These are phyloP conservation scores for Mobula birostris DNA, from an alignment of 2,113 vertebrate species.

Conservation along the genomic window DNA sequence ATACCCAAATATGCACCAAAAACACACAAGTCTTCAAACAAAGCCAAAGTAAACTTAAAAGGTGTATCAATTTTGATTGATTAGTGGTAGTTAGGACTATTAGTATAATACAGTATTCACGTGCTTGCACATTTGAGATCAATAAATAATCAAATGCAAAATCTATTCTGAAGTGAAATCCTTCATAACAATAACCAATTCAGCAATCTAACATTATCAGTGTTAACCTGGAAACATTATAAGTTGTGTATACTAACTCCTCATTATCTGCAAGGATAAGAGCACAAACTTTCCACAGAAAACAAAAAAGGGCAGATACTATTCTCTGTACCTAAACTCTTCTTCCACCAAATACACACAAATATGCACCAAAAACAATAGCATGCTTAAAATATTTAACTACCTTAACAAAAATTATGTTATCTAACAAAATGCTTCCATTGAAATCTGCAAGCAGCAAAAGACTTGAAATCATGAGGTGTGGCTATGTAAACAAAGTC, in stretches of 20 bases:
- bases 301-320: too few relatives aligned
- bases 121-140: not conserved
- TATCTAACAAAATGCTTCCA: too few relatives aligned
- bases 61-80: not conserved
- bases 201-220: not conserved
- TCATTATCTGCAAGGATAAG: not conserved
- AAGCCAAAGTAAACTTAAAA: not conserved
- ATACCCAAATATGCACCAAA: too few relatives aligned
- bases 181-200: not conserved
- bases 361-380: too few relatives aligned
- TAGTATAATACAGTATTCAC: not conserved
- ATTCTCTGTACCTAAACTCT: too few relatives aligned
- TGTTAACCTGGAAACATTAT: not conserved
- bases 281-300: too few relatives aligned
- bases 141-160: not conserved
- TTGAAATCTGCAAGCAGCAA: too few relatives aligned
- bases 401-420: too few relatives aligned
- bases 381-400: too few relatives aligned
- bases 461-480: too few relatives aligned
- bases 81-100: not conserved
- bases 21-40: not conserved
- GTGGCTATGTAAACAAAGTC: too few relatives aligned
- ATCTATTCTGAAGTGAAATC: not conserved
- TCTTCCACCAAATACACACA: too few relatives aligned
- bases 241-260: not conserved